A percentile compares a stretch with the other conserved stretches of the same genome.
Conservation (phyloP, 2,797 vertebrate species). For the Lerista edwardsae region DNA sequence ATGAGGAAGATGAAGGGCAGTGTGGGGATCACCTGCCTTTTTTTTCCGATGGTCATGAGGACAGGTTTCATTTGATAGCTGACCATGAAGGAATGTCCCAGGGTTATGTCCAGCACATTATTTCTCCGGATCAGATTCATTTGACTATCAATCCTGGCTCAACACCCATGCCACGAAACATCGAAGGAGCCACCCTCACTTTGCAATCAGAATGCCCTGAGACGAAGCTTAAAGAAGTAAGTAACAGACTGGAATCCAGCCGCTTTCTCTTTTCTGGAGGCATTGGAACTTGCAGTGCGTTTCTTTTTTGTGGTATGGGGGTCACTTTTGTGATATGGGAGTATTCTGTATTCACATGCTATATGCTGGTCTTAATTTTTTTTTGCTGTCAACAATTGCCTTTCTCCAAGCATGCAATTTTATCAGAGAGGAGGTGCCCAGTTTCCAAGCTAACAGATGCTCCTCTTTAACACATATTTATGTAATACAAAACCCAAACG, state of each 20-base stretch:
- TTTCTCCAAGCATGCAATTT: not conserved
- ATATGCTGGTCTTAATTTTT: not conserved
- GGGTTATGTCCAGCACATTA: conserved; percentile 98
- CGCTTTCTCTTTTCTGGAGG: accelerated
- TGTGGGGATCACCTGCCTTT: conserved; percentile 89
- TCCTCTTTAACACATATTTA: not conserved
- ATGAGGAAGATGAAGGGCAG: conserved; percentile 90
- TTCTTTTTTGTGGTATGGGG: not conserved
- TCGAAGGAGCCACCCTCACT: conserved; percentile 96
- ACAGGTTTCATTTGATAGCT: conserved; percentile 88
- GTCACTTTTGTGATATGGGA: not conserved
- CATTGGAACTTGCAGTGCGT: not conserved
- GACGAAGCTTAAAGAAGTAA: conserved; percentile 95
- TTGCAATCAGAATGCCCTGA: conserved; percentile 97
- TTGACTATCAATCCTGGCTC: conserved; percentile 98
- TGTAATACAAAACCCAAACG: not conserved
- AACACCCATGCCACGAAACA: conserved; percentile 98
- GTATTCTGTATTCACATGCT: too few relatives aligned
- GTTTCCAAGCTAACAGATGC: not conserved
- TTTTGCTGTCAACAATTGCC: not conserved
- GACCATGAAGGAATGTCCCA: conserved; percentile 96
- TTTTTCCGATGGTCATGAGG: conserved; percentile 88
- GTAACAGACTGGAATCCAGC: conserved; percentile 21
- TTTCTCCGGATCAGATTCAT: conserved; percentile 97
- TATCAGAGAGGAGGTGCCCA: not conserved